phyloP scores from a whole-genome alignment of 2,888 invertebrate species.

The Neria commutata region DNA sequence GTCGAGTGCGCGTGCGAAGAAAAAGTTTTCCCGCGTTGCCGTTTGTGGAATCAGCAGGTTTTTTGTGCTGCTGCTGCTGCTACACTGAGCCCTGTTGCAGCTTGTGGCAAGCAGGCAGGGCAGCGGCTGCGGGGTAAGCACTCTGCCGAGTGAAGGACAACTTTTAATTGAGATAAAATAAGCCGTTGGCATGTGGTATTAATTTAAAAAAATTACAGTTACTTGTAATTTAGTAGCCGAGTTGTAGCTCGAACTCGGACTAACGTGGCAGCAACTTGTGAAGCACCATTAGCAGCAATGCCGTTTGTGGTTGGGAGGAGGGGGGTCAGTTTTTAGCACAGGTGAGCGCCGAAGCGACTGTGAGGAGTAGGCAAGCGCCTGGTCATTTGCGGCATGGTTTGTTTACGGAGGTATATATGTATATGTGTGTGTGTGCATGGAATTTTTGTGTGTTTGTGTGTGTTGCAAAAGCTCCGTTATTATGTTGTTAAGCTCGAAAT shows the following conservation, averaged over 20 bases:
- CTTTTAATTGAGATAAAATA: slow-evolving; percentile 52
- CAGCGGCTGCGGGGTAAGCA: slow-evolving; percentile 13
- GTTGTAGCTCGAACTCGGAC: too few relatives aligned
- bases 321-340: too few relatives aligned
- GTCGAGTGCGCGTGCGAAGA: slow-evolving; percentile 3
- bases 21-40: slow-evolving; percentile 19
- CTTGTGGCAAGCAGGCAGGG: background rate
- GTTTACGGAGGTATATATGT: too few relatives aligned
- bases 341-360: too few relatives aligned
- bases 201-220: slow-evolving; percentile 35
- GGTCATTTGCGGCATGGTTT: too few relatives aligned
- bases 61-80: slow-evolving; percentile 15
- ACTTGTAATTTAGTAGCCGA: slow-evolving; percentile 54
- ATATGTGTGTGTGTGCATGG: too few relatives aligned
- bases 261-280: slow-evolving; percentile 1
- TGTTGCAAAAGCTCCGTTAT: slow-evolving; percentile 41
- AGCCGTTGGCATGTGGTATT: slow-evolving; percentile 24
- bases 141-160: slow-evolving; percentile 51
- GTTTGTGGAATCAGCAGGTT: slow-evolving; percentile 46
- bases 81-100: background rate
- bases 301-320: too few relatives aligned
- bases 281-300: slow-evolving; percentile 5
- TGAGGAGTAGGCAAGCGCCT: too few relatives aligned
- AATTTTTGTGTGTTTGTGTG: slow-evolving; percentile 47
- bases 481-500: slow-evolving; percentile 13